Evolutionary conservation across 2,888 invertebrate genomes (phyloP).

Genomic region (Salticus scenicus): DNA sequence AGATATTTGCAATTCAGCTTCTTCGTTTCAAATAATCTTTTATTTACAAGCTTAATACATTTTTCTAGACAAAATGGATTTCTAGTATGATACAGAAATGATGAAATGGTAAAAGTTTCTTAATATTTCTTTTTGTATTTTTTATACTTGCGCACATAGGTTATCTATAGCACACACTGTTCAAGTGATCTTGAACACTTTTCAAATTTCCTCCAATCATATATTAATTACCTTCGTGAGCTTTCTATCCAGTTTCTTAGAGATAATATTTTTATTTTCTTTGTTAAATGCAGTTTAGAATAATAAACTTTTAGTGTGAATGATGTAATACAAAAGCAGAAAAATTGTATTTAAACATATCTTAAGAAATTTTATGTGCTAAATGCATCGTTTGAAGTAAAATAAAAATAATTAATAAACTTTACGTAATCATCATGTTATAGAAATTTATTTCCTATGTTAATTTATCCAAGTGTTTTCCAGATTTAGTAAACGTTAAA

Average conservation of each 20-base stretch:
- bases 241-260: not conserved
- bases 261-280: not conserved
- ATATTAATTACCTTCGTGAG: slow-evolving; percentile 6
- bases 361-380: too few relatives aligned
- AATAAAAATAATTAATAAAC: too few relatives aligned
- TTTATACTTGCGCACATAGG: slow-evolving; percentile 23
- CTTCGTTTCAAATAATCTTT: not conserved
- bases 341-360: too few relatives aligned
- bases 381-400: too few relatives aligned
- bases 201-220: not conserved
- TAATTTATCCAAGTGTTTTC: too few relatives aligned
- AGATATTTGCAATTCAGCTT: not conserved
- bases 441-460: too few relatives aligned
- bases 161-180: not conserved
- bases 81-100: not conserved
- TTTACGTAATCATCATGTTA: too few relatives aligned
- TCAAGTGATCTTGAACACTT: not conserved
- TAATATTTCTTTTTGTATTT: slow-evolving; percentile 14
- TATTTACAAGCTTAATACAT: slow-evolving; percentile 8
- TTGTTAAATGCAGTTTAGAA: not conserved
- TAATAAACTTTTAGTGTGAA: not conserved
- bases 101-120: not conserved
- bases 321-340: too few relatives aligned
- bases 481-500: too few relatives aligned
- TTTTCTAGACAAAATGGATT: slow-evolving; percentile 7